Evolutionary conservation across 2,797 vertebrate species (phyloP), one percentile per base, ranked within the genome.

Genomic region (Anisognathus igniventris): DNA sequence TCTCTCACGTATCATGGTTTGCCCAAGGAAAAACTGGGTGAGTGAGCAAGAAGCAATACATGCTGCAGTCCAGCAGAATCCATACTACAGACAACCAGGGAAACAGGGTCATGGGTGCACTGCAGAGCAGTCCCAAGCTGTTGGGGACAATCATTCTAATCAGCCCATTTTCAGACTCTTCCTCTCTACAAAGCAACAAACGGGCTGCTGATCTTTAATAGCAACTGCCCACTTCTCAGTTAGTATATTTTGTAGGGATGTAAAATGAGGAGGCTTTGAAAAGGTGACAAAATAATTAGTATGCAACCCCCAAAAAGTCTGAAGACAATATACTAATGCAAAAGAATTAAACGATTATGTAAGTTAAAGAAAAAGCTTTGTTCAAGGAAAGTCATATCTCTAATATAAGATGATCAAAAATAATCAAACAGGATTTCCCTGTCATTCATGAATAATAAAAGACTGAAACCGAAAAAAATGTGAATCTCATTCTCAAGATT

Each of bases 1-100:
- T 28, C 6, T 19, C 20, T 40, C 7, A 21, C 0, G 0, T 14
- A 71, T 48, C 45, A 21, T 39, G 6, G 23, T 82, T 85, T 44
- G 28, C 56, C 20, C 53, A 66, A 58, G n/a, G 25, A 74, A 24
- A 7, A 45, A 50, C 0, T 1, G 47, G 2, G 18, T 22, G 30
- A 39, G 25, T 2, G 1, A 92, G 56, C 8, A 66, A 66, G 39
- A 35, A 58, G 12, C 13, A 83, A 80, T 25, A 48, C 1, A 0
- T 9, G 45, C 19, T 57, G 23, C 27, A 75, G 12, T 40, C 45
- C 40, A 66, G 47, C 39, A 79, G 27, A 50, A 73, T 58, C 15
- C 6, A 0, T 20, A 14, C 10, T 67, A 35, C 33, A 14, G 66
- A 44, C 22, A 83, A 54, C 23, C 14, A 57, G 23, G 12, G 30